Conservation (phyloP, 2,888 invertebrate genomes). For the Maniola hyperantus region DNA sequence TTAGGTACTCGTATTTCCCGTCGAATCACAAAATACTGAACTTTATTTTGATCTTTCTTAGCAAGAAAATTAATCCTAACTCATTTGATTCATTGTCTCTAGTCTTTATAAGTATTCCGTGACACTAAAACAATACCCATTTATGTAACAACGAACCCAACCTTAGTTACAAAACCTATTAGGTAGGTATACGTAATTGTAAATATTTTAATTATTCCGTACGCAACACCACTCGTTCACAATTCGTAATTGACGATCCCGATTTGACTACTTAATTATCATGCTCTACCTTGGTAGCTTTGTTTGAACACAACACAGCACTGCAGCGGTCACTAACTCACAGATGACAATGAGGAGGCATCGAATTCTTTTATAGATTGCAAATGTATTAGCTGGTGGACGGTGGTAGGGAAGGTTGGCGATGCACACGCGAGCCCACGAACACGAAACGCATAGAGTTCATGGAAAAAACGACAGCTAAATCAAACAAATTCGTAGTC, state of each 20-base stretch:
- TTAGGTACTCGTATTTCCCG: too few species aligned
- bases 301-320: constrained; percentile 73
- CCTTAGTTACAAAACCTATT: constrained; percentile 4
- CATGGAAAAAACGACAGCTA: constrained; percentile 46
- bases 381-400: constrained; percentile 51
- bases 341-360: constrained; percentile 66
- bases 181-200: constrained; percentile 4
- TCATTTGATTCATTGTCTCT: background rate
- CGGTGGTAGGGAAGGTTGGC: constrained; percentile 57
- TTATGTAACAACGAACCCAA: constrained; percentile 1
- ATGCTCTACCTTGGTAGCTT: constrained; percentile 60
- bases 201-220: constrained; percentile 14
- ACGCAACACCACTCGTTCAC: constrained; percentile 19
- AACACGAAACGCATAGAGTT: constrained; percentile 52
- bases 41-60: background rate
- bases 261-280: constrained; percentile 27
- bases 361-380: constrained; percentile 77
- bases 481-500: constrained; percentile 17
- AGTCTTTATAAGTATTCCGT: background rate
- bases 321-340: constrained; percentile 73
- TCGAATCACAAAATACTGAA: background rate
- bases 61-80: background rate
- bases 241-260: constrained; percentile 13
- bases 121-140: background rate
- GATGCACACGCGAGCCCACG: constrained; percentile 45